Base-by-base conservation (phyloP, 2,797 vertebrate species). In the Echiichthys vipera region DNA sequence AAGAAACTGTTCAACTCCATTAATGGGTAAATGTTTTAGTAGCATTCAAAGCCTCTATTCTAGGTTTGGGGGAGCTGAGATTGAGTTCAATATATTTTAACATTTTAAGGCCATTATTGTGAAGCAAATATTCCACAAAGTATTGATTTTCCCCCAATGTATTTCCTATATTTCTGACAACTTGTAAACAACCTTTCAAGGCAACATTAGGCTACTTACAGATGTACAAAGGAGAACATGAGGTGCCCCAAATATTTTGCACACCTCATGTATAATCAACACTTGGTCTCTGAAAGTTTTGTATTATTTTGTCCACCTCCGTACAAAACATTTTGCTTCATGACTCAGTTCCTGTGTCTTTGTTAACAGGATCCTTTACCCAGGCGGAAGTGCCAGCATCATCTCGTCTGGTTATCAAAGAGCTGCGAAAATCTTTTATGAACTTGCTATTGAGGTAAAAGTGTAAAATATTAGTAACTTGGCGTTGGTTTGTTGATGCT, bases 361-460 rank as follows among this genome's bases (percentile, higher is more conserved):
- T 37, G 8, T 12, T 9, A 8, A 57, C 90, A 99, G 98, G 75
- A 53, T 99, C 39, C 94, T 99, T 51, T 95, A 94, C 75, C 98
- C 98, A 9, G 98, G 98, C 13, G 97, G 97, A 30, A 51, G 85
- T 8, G 95, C 63, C 84, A 88, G 84, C 91, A 79, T 99, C 4
- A 10, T 17, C 36, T 91, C 90, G 3, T 99, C 98, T 15, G 91
- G 91, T 46, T 99, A 97, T 84, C 88, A 95, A 32, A 92, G 74
- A 25, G 88, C 95, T 45, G 95, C 97, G 24, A 89, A 90, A 61
- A 85, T 94, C 68, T 97, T 99, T 85, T 99, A 97, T 75, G 71
- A 88, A 7, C 94, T 97, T 57, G 94, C 97, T 10, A 80, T 96
- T 65, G 86, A 96, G 96, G 98, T 99, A 92, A 91, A 49, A n/a